phyloP scores from a whole-genome alignment of 2,113 vertebrate genomes.

The Halcyon malimbica region DNA sequence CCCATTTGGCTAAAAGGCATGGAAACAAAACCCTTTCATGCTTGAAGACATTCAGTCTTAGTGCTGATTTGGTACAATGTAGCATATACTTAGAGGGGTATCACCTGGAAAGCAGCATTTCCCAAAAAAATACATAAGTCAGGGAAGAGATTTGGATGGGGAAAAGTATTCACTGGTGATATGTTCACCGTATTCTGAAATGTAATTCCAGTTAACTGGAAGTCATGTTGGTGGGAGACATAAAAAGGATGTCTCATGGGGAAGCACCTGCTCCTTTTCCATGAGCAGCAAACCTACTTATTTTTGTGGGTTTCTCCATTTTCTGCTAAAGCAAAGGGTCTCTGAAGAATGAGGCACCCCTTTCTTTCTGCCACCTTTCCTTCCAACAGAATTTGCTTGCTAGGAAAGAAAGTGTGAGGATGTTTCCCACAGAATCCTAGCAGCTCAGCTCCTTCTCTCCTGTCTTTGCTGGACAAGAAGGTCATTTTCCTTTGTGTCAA shows the following conservation, averaged over 20 bases:
- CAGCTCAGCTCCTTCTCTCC: neutral
- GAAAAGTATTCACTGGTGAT: neutral
- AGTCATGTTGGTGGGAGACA: neutral
- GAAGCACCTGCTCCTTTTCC: neutral
- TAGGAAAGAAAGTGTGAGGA: neutral
- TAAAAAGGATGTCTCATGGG: neutral
- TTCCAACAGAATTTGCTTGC: neutral
- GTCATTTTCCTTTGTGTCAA: neutral
- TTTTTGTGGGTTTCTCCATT: neutral
- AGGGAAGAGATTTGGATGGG: neutral
- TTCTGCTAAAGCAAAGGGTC: neutral
- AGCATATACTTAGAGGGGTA: neutral
- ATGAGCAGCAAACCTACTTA: neutral
- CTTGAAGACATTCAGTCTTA: neutral
- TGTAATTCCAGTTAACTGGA: neutral
- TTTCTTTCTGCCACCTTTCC: neutral
- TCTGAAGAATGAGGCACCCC: neutral
- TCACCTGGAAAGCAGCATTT: neutral
- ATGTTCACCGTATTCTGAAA: neutral
- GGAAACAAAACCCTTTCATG: neutral
- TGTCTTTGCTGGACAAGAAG: neutral
- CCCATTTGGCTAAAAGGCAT: neutral
- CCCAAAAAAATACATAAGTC: neutral
- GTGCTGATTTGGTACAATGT: neutral
- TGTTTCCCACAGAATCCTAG: neutral